phyloP scores from a whole-genome alignment of 2,888 invertebrate species.

The Glyphotaelius pellucidus region DNA sequence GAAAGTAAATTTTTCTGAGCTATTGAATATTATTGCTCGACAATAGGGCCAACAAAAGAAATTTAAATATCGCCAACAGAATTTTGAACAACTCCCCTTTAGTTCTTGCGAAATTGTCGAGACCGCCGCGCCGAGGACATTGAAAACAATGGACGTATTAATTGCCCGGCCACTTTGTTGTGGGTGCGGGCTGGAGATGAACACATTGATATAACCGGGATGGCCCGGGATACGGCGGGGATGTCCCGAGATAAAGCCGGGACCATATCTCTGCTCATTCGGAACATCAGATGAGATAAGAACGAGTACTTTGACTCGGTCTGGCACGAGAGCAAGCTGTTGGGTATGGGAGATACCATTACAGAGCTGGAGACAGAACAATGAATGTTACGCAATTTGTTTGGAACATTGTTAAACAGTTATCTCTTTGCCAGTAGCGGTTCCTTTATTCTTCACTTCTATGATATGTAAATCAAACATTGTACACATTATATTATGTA shows the following conservation, averaged over 20 bases:
- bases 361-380: not conserved
- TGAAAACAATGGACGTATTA: conserved; percentile 56
- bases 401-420: not conserved
- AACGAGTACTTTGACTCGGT: not conserved
- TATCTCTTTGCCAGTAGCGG: not conserved
- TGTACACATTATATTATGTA: not conserved
- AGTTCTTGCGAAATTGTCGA: conserved; percentile 3
- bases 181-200: conserved; percentile 12
- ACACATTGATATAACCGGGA: not conserved
- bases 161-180: conserved; percentile 53
- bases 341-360: not conserved
- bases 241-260: not conserved
- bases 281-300: conserved; percentile 12
- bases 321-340: not conserved
- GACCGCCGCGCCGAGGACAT: conserved; percentile 38
- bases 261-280: conserved; percentile 18
- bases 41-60: not conserved
- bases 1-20: not conserved
- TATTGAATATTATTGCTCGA: not conserved
- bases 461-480: not conserved
- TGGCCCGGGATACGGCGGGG: not conserved
- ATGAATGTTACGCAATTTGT: not conserved
- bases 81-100: not conserved
- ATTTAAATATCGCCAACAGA: too few species aligned
- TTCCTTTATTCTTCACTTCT: not conserved